These are phyloP conservation scores for Pseudolaguvia tuberculata DNA, from an alignment of 2,113 vertebrate species.

Conservation along the genomic window DNA sequence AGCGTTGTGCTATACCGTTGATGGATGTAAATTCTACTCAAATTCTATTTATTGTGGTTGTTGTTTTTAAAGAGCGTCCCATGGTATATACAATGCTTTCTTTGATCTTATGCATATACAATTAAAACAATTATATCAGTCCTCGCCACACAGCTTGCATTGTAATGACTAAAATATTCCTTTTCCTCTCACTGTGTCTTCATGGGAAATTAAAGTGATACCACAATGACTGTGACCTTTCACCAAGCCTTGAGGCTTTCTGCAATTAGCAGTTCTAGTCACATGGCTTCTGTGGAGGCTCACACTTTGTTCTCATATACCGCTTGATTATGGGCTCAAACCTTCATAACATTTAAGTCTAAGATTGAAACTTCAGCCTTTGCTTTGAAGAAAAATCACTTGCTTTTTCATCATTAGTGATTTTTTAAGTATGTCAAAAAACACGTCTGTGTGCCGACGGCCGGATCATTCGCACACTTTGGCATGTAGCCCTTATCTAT, in stretches of 20 bases:
- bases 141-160: slow-evolving; percentile 6
- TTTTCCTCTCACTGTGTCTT: slow-evolving; percentile 35
- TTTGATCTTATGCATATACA: slow-evolving; percentile 22
- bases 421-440: slow-evolving; percentile 9
- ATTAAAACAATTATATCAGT: slow-evolving; percentile 6
- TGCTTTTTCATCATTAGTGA: slow-evolving; percentile 4
- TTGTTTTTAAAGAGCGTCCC: background rate
- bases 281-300: slow-evolving; percentile 40
- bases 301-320: slow-evolving; percentile 35
- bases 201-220: slow-evolving; percentile 45
- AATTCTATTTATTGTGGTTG: slow-evolving; percentile 2
- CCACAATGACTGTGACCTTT: slow-evolving; percentile 48
- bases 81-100: background rate
- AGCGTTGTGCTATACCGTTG: slow-evolving; percentile 16
- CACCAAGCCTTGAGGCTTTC: slow-evolving; percentile 40
- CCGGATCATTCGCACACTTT: slow-evolving; percentile 1
- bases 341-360: slow-evolving; percentile 39
- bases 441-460: background rate
- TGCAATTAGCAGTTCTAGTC: slow-evolving; percentile 45
- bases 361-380: slow-evolving; percentile 26
- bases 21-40: background rate
- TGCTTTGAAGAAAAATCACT: slow-evolving; percentile 24
- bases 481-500: slow-evolving; percentile 30
- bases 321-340: slow-evolving; percentile 28
- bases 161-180: slow-evolving; percentile 33